A percentile compares a stretch with the other conserved stretches of the same genome.
phyloP scores from a whole-genome alignment of 2,113 vertebrate genomes.

The Rhipidura dahli region DNA sequence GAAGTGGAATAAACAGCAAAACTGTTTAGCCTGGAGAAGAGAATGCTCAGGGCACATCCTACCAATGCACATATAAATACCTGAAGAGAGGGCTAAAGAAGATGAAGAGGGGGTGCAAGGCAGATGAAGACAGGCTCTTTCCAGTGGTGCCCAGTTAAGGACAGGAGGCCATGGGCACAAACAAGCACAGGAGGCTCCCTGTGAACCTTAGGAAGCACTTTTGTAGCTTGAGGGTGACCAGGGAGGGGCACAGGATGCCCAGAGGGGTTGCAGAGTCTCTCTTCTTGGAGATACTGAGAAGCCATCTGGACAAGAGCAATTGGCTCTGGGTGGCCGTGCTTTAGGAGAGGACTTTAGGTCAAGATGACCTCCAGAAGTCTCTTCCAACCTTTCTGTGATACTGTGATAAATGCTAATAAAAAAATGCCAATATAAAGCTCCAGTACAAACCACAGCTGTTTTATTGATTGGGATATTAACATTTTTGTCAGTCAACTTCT shows the following conservation, averaged over 20 bases:
- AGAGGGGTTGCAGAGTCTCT: not conserved
- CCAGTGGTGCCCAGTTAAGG: not conserved
- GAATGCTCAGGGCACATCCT: not conserved
- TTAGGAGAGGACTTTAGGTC: not conserved
- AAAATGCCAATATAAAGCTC: not conserved
- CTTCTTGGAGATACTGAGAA: not conserved
- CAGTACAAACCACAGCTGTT: not conserved
- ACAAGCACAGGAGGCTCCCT: not conserved
- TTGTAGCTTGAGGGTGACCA: not conserved
- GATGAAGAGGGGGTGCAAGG: not conserved
- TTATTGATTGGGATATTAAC: not conserved
- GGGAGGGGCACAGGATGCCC: not conserved
- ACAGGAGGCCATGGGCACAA: not conserved
- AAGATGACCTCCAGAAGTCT: not conserved
- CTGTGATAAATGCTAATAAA: not conserved
- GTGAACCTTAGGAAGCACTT: not conserved
- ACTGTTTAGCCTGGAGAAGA: not conserved
- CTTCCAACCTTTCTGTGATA: not conserved
- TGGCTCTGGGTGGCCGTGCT: not conserved
- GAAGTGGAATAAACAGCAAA: not conserved
- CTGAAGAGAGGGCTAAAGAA: not conserved
- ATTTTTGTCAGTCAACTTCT: not conserved
- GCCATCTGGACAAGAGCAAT: not conserved
- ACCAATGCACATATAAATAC: not conserved
- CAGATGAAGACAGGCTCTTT: not conserved